These are phyloP conservation scores for Agrilus biguttatus DNA, from an alignment of 2,888 invertebrate species.

Conservation along the genomic window DNA sequence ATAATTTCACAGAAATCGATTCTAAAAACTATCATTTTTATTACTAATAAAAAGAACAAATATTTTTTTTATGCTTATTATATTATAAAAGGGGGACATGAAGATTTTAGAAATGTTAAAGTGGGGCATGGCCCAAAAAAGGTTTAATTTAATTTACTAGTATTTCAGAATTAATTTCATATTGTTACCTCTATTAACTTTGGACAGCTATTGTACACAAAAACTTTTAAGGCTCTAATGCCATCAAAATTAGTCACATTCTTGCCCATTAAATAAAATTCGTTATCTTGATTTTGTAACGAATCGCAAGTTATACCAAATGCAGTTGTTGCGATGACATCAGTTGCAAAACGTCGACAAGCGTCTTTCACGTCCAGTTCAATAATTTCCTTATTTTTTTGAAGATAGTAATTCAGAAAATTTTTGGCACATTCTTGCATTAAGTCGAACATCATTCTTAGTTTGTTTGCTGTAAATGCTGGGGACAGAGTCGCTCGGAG, in stretches of 20 bases:
- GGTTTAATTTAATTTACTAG: too few relatives aligned
- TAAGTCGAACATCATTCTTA: conserved; percentile 5
- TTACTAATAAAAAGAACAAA: too few relatives aligned
- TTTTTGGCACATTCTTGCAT: conserved; percentile 6
- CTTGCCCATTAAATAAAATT: conserved; percentile 36
- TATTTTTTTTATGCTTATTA: too few relatives aligned
- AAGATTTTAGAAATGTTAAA: too few relatives aligned
- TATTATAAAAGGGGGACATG: too few relatives aligned
- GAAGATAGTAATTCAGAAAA: not conserved
- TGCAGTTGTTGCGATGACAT: conserved; percentile 38
- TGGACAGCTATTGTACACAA: not conserved
- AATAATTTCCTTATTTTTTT: conserved; percentile 7
- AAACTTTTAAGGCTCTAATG: not conserved
- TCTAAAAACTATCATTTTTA: too few relatives aligned
- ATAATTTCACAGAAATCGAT: too few relatives aligned
- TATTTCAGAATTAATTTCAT: too few relatives aligned
- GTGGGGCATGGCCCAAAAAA: too few relatives aligned
- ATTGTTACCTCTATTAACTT: not conserved
- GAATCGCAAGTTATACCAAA: conserved; percentile 40
- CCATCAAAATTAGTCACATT: conserved; percentile 25
- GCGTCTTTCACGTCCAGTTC: conserved; percentile 31
- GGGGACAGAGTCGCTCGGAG: conserved; percentile 8
- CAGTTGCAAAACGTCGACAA: conserved; percentile 34
- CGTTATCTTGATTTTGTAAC: conserved; percentile 31
- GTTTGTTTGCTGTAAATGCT: conserved; percentile 9